Base-by-base conservation (phyloP, 1,140 invertebrate genomes). In the Metaphire vulgaris region DNA sequence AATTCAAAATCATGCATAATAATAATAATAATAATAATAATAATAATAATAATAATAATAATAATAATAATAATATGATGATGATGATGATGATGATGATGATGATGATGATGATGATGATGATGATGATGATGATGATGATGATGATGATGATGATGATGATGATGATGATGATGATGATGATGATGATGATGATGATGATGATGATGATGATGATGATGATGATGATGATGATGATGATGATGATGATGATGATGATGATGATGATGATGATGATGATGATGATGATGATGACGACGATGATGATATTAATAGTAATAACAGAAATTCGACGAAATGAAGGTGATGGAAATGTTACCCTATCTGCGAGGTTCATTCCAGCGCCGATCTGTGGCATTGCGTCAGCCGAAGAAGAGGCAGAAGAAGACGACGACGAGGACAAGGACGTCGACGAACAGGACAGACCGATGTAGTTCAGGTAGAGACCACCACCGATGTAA, bases 181-280 rank as follows among this genome's bases (percentile, higher is more conserved):
- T 56, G 41, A 56, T 56, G 41, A 56, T 56, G 41, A 56, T 56
- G 41, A 56, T 56, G n/a, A n/a, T n/a, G n/a, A n/a, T n/a, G n/a
- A n/a, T n/a, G 67, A 68, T 68, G 67, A 21, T 68, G 67, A 68
- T 68, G 67, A 68, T 21, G 67, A 21, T 68, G 67, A 21, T 68
- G 67, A 68, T 21, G 21, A 68, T 68, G 67, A 68, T 12, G 21
- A 1, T 67, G 66, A 14, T 29, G 66, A 14, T 29, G 66, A 14
- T 29, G 66, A 14, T 29, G 56, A 68, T 68, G 67, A 68, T 68
- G 67, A 68, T 68, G 67, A 68, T 68, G 67, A 21, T 68, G 56
- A 65, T 65, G n/a, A n/a, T 56, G 56, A 67, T 67, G 66, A 67
- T 67, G 66, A 14, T 1, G 67, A 21, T 68, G 21, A 30, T 68